A percentile compares a stretch with the other conserved stretches of the same genome.
These are phyloP conservation scores for Piscicola geometra DNA, from an alignment of 2,888 invertebrate genomes.

Conservation along the genomic window DNA sequence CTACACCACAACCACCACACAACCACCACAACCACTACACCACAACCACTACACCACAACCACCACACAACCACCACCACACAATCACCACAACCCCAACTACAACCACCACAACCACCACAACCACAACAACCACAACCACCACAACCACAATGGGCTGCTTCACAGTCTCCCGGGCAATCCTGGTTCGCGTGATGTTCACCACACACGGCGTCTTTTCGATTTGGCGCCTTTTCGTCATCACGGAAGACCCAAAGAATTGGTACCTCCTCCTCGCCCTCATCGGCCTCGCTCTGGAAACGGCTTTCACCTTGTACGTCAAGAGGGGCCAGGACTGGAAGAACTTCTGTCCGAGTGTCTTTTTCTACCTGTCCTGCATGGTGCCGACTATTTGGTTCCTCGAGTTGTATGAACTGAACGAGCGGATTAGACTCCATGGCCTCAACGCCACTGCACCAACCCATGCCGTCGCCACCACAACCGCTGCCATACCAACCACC, in stretches of 20 bases:
- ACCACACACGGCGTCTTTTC: slow-evolving; percentile 79
- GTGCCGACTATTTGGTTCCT: slow-evolving; percentile 91
- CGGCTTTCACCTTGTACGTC: slow-evolving; percentile 80
- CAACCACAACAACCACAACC: slow-evolving; percentile 12
- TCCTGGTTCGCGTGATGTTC: slow-evolving; percentile 52
- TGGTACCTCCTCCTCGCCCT: slow-evolving; percentile 86
- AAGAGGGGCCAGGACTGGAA: slow-evolving; percentile 92
- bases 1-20: no score
- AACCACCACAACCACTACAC: no score
- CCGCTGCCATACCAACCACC: background rate
- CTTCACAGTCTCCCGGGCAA: slow-evolving; percentile 49
- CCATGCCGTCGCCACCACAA: background rate
- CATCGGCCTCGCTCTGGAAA: slow-evolving; percentile 76
- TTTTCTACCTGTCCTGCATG: slow-evolving; percentile 79
- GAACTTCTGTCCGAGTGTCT: slow-evolving; percentile 92
- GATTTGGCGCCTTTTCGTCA: slow-evolving; percentile 81
- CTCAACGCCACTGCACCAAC: background rate
- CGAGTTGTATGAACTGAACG: slow-evolving; percentile 79
- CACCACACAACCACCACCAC: background rate
- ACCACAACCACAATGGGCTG: slow-evolving; percentile 46
- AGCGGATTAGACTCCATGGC: slow-evolving; percentile 57
- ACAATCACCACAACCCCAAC: background rate
- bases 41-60: background rate
- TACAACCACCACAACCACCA: background rate
- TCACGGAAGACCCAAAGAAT: slow-evolving; percentile 65